A percentile compares a stretch with the other conserved stretches of the same genome.
Evolutionary conservation across 35 echinoderm and acorn worm species (phyloP).

Genomic region (Diadema setosum): DNA sequence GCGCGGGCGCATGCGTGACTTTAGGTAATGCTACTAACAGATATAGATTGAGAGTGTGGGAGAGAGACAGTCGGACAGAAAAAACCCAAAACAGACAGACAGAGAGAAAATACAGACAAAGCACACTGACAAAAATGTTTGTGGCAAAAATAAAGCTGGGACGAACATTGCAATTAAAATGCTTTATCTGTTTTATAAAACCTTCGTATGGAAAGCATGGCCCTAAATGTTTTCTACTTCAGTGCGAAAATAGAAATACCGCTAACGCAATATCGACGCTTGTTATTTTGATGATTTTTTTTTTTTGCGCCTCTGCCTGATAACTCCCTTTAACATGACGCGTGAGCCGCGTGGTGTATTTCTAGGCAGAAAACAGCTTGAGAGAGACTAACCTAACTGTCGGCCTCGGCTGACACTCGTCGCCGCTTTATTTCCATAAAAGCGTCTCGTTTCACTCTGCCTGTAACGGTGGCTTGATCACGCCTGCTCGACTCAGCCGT

Average conservation of each 20-base stretch:
- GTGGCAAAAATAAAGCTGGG: neutral
- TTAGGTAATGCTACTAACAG: too few relatives aligned
- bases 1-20: too few relatives aligned
- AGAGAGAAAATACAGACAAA: too few relatives aligned
- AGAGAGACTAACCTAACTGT: neutral
- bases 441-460: slow-evolving; percentile 30
- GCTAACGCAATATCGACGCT: neutral
- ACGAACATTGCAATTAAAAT: neutral
- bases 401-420: neutral
- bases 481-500: neutral
- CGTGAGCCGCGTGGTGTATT: neutral
- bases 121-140: too few relatives aligned
- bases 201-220: too few relatives aligned
- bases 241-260: too few relatives aligned
- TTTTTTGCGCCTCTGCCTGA: neutral
- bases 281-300: neutral
- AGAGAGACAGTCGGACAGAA: too few relatives aligned
- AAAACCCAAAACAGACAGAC: too few relatives aligned
- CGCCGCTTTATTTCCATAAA: slow-evolving; percentile 31
- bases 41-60: too few relatives aligned
- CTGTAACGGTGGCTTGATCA: slow-evolving; percentile 10
- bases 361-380: neutral
- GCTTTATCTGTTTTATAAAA: neutral
- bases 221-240: too few relatives aligned
- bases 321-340: neutral